Conservation (phyloP, 2,888 invertebrate species). For the Acanthosoma haemorrhoidale region DNA sequence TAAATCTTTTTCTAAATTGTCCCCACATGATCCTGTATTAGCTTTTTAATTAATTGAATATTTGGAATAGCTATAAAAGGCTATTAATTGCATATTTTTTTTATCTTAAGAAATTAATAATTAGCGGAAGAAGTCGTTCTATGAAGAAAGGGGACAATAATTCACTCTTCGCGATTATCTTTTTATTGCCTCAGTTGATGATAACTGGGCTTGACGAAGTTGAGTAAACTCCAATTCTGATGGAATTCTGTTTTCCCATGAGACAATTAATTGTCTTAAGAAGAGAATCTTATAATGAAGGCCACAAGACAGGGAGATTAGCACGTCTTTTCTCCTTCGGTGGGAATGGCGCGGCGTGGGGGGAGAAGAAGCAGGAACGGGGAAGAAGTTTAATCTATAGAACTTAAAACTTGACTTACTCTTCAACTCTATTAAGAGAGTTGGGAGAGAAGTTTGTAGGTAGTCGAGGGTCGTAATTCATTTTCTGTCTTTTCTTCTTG, state of each 20-base stretch:
- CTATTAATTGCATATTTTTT: too few species aligned
- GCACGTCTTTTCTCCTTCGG: constrained; percentile 7
- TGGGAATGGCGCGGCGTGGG: too few species aligned
- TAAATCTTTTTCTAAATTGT: too few species aligned
- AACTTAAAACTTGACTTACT: constrained; percentile 22
- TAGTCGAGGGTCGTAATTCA: constrained; percentile 6
- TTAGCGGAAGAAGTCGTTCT: too few species aligned
- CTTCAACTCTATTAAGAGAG: constrained; percentile 22
- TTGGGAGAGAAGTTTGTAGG: constrained; percentile 15
- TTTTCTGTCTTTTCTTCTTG: neutral
- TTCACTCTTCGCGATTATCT: too few species aligned
- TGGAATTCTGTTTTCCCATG: constrained; percentile 26
- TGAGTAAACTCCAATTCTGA: constrained; percentile 13
- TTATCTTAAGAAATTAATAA: too few species aligned
- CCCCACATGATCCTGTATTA: too few species aligned
- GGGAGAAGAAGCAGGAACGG: neutral
- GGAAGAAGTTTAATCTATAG: constrained; percentile 7
- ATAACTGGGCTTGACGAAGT: neutral
- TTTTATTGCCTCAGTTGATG: neutral
- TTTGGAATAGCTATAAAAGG: too few species aligned
- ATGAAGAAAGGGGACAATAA: too few species aligned
- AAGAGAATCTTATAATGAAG: constrained; percentile 8
- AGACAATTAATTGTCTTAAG: constrained; percentile 13
- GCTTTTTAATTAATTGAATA: too few species aligned
- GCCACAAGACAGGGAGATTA: constrained; percentile 20